Evolutionary conservation across 2,888 invertebrate genomes (phyloP), one percentile per base, ranked within the genome.

Genomic region (Sphinx pinastri): DNA sequence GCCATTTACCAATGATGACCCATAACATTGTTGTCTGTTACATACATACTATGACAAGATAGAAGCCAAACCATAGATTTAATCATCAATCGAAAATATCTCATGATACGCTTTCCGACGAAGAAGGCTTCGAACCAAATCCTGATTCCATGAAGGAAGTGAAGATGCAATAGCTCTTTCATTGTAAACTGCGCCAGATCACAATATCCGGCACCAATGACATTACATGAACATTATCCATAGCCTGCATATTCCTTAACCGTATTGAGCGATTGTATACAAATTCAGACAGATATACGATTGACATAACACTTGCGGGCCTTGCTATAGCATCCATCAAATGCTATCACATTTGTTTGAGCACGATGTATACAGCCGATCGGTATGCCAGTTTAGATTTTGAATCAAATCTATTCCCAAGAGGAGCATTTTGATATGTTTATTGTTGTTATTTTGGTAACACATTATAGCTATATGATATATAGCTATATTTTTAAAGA

Each of bases 261-360:
- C 51, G 52, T 59, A 70, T 59, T 59, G 67, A 58, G 45, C 70
- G 45, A 70, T 70, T 70, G 70, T 70, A 67, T 70, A 70, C 70
- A 70, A 59, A 67, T 67, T 59, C 70, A 66, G 67, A 70, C 68
- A 72, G 51, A 73, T 68, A 71, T 70, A 68, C 73, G 72, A 71
- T 54, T 67, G 55, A 70, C 73, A 68, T 76, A 72, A 75, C 58
- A 68, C 55, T 54, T 66, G 51, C 7, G 69, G 71, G 78, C 81
- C 79, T 82, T 82, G 81, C 70, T 70, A 72, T 76, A 69, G 76
- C 75, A 81, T 82, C 77, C 77, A 79, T 79, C 77, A 80, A 68
- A 59, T 51, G 68, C 59, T 52, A 63, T 63, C 63, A 63, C 63
- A 63, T 63, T 63, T 49, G 63, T 66, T 60, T 69, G 47, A 67